Evolutionary conservation across 2,797 vertebrate species (phyloP), one percentile per base, ranked within the genome.

Genomic region (Moxostoma hubbsi): DNA sequence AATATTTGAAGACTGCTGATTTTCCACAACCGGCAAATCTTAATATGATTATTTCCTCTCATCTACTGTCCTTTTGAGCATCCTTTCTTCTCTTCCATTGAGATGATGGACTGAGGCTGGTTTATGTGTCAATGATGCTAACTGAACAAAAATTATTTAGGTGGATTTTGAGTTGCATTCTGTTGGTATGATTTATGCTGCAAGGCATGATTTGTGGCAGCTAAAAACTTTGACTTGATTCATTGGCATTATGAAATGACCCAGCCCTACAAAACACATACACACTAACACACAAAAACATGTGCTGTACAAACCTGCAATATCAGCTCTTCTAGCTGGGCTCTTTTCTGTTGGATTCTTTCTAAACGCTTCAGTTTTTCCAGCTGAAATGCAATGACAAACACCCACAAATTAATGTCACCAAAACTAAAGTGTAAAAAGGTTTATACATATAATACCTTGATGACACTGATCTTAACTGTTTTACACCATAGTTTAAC

Each of bases 281-380:
- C 49, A 11, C 61, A 16, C 16, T 7, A 1, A 50, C 36, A 36
- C 36, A 36, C 36, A 36, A 36, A 36, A 36, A 3, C 36, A 46
- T 49, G 66, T 18, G 43, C 13, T 8, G 46, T 18, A 83, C 75
- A 75, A 93, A 96, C 95, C 95, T 96, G 95, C 59, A 96, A 87
- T 67, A 96, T 91, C 4, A 96, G 92, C 80, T 96, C 95, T 46
- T 96, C 95, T 6, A 96, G 90, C 68, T 96, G 95, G 61, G 94
- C 93, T 85, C 93, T 90, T 83, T 96, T 96, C 88, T 95, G 93
- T 75, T 94, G 94, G 86, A 96, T 96, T 78, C 94, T 92, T 85
- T 96, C 95, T 89, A 96, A 90, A 68, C 95, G 88, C 82, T 91
- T 94, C 88, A 96, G 95, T 85, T 95, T 96, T 89, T 96, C 95